phyloP scores from a whole-genome alignment of 2,113 vertebrate genomes.

The Cyanoderma ruficeps region DNA sequence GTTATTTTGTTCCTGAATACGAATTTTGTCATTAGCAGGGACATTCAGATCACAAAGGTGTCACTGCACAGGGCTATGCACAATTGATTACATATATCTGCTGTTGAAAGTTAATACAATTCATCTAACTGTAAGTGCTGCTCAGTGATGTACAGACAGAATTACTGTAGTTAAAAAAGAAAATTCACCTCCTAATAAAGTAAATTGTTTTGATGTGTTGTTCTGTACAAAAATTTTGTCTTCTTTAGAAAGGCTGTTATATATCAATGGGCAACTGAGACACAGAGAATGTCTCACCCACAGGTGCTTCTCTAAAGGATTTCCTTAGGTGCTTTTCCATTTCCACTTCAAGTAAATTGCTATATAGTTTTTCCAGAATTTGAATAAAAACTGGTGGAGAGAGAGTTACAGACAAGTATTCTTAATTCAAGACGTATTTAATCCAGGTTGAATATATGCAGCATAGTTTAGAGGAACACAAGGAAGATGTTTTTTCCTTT shows the following conservation, averaged over 20 bases:
- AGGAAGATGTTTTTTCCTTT: background rate
- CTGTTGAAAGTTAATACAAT: background rate
- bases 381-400: background rate
- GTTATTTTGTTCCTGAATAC: background rate
- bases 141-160: background rate
- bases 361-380: background rate
- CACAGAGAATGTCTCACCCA: background rate
- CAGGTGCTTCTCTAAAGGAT: background rate
- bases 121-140: background rate
- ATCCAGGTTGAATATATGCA: background rate
- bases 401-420: background rate
- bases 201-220: background rate
- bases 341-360: background rate
- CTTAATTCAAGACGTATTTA: background rate
- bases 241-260: background rate
- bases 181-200: background rate
- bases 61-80: background rate
- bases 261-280: background rate
- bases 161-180: background rate
- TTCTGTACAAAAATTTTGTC: background rate
- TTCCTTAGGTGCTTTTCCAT: background rate
- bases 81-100: background rate
- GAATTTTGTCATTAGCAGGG: background rate
- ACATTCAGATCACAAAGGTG: background rate
- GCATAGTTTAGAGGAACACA: background rate